Evolutionary conservation across 2,113 vertebrate species (phyloP).

Genomic region (Mystacornis crossleyi): DNA sequence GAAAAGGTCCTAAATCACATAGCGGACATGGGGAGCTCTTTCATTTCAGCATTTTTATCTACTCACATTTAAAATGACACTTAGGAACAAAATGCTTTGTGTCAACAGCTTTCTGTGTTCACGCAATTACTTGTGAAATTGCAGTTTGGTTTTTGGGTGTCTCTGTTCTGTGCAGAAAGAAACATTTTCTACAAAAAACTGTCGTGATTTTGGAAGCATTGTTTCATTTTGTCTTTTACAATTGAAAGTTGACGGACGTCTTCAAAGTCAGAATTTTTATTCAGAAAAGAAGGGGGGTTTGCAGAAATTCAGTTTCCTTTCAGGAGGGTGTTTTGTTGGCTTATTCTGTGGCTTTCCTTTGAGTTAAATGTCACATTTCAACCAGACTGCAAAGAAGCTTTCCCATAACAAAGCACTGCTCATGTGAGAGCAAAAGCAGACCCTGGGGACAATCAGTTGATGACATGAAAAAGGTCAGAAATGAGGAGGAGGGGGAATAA

Average conservation of each 20-base stretch:
- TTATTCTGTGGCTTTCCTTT: neutral
- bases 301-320: neutral
- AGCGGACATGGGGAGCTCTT: neutral
- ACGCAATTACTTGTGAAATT: neutral
- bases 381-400: neutral
- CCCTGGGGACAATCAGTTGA: neutral
- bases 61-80: neutral
- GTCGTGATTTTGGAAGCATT: neutral
- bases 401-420: neutral
- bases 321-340: neutral
- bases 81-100: neutral
- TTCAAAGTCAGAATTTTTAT: neutral
- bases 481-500: neutral
- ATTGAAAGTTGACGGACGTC: neutral
- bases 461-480: constrained; percentile 37
- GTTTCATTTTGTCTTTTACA: neutral
- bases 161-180: neutral
- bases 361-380: constrained; percentile 8
- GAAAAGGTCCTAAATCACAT: neutral
- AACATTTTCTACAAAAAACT: neutral
- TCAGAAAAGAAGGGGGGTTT: neutral
- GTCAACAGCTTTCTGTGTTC: neutral
- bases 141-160: neutral
- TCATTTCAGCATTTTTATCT: neutral
- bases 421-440: neutral